Evolutionary conservation across 2,888 invertebrate genomes (phyloP).

Genomic region (Apodemia mormo): DNA sequence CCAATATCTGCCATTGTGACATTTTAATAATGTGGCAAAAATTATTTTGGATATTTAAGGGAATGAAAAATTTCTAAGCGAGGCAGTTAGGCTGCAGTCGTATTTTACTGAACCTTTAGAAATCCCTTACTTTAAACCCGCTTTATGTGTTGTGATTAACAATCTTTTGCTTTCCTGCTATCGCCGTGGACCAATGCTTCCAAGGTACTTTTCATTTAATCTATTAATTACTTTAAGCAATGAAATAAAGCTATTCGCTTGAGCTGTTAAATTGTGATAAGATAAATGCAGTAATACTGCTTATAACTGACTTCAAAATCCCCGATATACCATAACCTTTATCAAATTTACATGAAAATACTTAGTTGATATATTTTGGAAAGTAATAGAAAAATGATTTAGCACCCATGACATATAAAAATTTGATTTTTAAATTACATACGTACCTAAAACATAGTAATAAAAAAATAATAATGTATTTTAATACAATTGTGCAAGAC

Average conservation of each 20-base stretch:
- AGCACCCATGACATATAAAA: too few relatives aligned
- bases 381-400: too few relatives aligned
- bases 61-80: neutral
- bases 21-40: neutral
- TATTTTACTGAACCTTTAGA: conserved; percentile 47
- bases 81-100: conserved; percentile 30
- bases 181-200: conserved; percentile 73
- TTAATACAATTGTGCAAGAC: too few relatives aligned
- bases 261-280: conserved; percentile 47
- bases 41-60: neutral
- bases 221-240: conserved; percentile 47
- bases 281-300: conserved; percentile 28
- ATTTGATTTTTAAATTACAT: too few relatives aligned
- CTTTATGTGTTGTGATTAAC: conserved; percentile 76
- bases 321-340: neutral
- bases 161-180: conserved; percentile 77
- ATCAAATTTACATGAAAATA: too few relatives aligned
- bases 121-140: conserved; percentile 49
- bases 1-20: neutral
- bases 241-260: conserved; percentile 63
- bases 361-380: too few relatives aligned
- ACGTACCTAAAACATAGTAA: too few relatives aligned
- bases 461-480: too few relatives aligned
- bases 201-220: conserved; percentile 69
- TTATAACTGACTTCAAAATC: conserved; percentile 21